These are phyloP conservation scores for Cygnus atratus DNA, from an alignment of 2,113 vertebrate species.

Conservation along the genomic window DNA sequence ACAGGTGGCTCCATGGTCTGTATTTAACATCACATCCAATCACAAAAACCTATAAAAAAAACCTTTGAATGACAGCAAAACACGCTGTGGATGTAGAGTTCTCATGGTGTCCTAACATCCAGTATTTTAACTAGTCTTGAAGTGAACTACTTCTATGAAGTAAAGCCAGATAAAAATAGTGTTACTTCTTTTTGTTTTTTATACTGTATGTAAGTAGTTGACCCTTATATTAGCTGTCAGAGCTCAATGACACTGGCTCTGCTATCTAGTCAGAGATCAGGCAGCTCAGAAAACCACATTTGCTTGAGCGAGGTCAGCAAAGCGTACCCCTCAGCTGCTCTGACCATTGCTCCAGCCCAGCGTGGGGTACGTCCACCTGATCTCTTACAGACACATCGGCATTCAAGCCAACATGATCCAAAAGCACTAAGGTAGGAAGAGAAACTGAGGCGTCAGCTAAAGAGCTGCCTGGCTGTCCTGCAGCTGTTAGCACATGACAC, in stretches of 20 bases:
- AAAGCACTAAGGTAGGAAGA: neutral
- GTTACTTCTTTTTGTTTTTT: neutral
- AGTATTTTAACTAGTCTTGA: neutral
- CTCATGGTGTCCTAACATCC: neutral
- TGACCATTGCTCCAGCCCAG: neutral
- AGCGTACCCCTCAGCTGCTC: neutral
- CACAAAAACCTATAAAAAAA: neutral
- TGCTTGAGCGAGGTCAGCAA: neutral
- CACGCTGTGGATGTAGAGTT: neutral
- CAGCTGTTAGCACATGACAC: neutral
- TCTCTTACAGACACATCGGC: neutral
- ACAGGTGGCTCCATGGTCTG: neutral
- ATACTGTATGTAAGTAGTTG: neutral
- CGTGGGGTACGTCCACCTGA: rapidly evolving
- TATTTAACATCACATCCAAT: neutral
- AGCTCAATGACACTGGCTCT: neutral
- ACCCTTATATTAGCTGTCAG: neutral
- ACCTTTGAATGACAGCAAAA: neutral
- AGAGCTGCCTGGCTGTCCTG: neutral
- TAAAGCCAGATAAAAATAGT: neutral
- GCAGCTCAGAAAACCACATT: neutral
- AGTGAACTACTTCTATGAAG: neutral
- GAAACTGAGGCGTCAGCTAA: neutral
- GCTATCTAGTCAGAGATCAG: neutral
- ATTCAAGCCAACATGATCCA: neutral